Evolutionary conservation across 2,113 vertebrate species (phyloP).

Genomic region (Festucalex cinctus): DNA sequence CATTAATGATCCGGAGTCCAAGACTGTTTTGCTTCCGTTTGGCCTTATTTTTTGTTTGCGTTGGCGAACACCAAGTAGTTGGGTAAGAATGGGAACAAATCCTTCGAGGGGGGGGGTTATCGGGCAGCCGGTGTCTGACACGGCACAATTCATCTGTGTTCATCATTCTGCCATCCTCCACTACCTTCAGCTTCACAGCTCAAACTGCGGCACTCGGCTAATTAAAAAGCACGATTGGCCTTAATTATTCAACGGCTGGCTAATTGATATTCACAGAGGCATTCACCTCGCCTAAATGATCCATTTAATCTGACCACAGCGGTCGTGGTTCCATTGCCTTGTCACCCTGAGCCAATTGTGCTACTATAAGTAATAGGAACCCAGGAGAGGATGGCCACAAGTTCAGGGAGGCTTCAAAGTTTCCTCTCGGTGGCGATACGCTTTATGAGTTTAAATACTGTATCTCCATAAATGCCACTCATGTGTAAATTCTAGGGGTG

Average conservation of each 20-base stretch:
- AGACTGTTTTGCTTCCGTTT: conserved; percentile 17
- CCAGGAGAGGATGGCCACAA: conserved; percentile 7
- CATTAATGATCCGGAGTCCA: background rate
- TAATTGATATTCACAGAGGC: conserved; percentile 77
- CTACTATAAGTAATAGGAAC: conserved; percentile 48
- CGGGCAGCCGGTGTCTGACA: conserved; percentile 49
- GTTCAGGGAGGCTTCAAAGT: conserved; percentile 19
- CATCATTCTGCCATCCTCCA: conserved; percentile 42
- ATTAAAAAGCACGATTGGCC: conserved; percentile 74
- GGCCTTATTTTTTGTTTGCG: conserved; percentile 17
- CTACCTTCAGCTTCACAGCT: conserved; percentile 39
- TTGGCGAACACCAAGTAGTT: conserved; percentile 33
- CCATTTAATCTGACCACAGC: conserved; percentile 68
- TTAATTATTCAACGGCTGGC: conserved; percentile 75
- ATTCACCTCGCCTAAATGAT: conserved; percentile 67
- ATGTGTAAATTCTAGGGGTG: background rate
- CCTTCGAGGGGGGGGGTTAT: conserved; percentile 15
- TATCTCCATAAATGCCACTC: background rate
- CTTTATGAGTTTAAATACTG: conserved; percentile 20
- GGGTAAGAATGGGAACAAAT: conserved; percentile 35
- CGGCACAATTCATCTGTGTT: conserved; percentile 59
- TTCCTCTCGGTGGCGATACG: conserved; percentile 17
- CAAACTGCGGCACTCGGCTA: conserved; percentile 66
- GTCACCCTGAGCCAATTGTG: conserved; percentile 45
- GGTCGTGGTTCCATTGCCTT: conserved; percentile 53